A percentile compares a stretch with the other conserved stretches of the same genome.
phyloP scores from a whole-genome alignment of 1,140 invertebrate genomes.

The Phymastichus coffea region DNA sequence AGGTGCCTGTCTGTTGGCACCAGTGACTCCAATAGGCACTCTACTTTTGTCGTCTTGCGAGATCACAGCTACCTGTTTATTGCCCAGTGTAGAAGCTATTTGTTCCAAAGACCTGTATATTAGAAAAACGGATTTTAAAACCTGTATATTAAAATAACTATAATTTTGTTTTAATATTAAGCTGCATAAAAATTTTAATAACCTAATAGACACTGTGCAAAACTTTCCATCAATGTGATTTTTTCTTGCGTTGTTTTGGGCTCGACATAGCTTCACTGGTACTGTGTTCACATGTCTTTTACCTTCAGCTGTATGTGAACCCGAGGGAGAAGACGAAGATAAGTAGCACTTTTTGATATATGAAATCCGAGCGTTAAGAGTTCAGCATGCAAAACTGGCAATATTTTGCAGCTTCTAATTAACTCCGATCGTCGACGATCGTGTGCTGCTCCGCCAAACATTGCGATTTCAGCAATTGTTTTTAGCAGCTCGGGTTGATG shows the following conservation, averaged over 20 bases:
- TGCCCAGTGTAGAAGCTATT: slow-evolving; percentile 17
- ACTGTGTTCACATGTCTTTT: background rate
- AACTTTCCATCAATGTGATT: slow-evolving; percentile 19
- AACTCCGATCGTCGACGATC: slow-evolving; percentile 3
- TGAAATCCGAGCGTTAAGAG: background rate
- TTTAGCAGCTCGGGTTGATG: slow-evolving; percentile 19
- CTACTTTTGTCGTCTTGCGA: slow-evolving; percentile 41
- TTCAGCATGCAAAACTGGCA: background rate
- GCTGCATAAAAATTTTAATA: too few relatives aligned
- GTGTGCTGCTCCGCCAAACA: slow-evolving; percentile 9
- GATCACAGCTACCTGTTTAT: slow-evolving; percentile 21
- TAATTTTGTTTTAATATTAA: too few relatives aligned
- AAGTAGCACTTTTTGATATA: slow-evolving; percentile 3
- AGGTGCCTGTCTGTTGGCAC: slow-evolving; percentile 47
- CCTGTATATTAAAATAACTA: too few relatives aligned
- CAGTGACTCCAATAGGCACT: slow-evolving; percentile 50
- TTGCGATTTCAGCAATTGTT: slow-evolving; percentile 17
- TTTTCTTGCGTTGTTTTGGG: background rate
- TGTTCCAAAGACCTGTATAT: slow-evolving; percentile 1
- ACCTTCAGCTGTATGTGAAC: slow-evolving; percentile 16
- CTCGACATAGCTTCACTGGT: slow-evolving; percentile 18
- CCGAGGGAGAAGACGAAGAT: slow-evolving; percentile 24
- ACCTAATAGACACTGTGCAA: slow-evolving; percentile 11
- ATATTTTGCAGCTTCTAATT: slow-evolving; percentile 15
- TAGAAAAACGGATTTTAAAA: background rate